Base-by-base conservation (phyloP, 2,888 invertebrate genomes). In the Synanthedon vespiformis region DNA sequence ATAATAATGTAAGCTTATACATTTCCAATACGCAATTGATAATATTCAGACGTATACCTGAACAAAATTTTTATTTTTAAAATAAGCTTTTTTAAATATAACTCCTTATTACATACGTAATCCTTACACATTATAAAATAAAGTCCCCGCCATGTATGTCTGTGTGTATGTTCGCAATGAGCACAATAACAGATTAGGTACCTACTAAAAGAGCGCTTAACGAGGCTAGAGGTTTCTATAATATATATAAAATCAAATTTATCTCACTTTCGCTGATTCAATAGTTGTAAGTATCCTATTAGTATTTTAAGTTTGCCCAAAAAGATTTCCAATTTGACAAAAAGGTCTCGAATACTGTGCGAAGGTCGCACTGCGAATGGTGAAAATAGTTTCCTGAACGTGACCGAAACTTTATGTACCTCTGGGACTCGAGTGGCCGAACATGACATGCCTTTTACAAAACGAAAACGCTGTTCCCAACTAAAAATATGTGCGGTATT, bases 361-460 rank as follows among this genome's bases (percentile, higher is more conserved):
- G 48, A 16, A 48, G 22, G 48, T 48, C 48, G 22, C 48, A 48
- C 8, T 16, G 48, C 48, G 48, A 48, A 48, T 22, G 18, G 48
- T 22, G 22, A 48, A 48, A 48, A 48, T 48, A 48, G 12, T 16
- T 48, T 14, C 8, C 18, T 22, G 12, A 48, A 18, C 48, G 48
- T 48, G 48, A 48, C 48, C 48, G 48, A 18, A 48, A 48, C 48
- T 48, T 48, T 48, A 16, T 48, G 48, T 65, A 63, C 73, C 68
- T 74, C 49, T 51, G 75, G 70, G 77, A 72, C 53, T 55, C 40
- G 58, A 56, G 56, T 58, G 56, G 51, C 56, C 57, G 61, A 68
- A 75, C 69, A 73, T 72, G 72, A 72, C 72, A 67, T 64, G 48
- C 16, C 48, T 48, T 22, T 48, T 48, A 48, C 48, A 22, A 44